Conservation (phyloP, 2,797 vertebrate species). For the Serranus cabrilla region DNA sequence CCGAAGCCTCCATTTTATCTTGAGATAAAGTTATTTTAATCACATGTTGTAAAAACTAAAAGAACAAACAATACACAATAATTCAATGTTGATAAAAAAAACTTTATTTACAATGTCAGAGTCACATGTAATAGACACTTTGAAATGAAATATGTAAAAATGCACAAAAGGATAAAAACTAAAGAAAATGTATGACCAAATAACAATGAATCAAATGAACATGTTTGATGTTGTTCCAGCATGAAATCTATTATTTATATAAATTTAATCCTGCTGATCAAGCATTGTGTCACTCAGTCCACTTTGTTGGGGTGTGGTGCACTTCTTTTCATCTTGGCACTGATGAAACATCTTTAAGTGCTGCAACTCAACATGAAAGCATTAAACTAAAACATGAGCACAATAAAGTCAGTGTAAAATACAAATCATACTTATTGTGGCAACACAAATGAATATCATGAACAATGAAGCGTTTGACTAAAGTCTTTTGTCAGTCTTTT, state of each 20-base stretch:
- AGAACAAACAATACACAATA: slow-evolving; percentile 10
- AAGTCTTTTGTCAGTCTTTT: slow-evolving; percentile 47
- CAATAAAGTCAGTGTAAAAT: slow-evolving; percentile 10
- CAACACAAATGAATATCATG: slow-evolving; percentile 8
- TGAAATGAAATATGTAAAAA: slow-evolving; percentile 52
- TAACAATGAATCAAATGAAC: background rate
- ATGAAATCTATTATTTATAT: background rate
- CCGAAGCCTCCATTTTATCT: background rate
- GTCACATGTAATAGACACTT: slow-evolving; percentile 24
- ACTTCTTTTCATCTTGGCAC: background rate
- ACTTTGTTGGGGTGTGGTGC: slow-evolving; percentile 46
- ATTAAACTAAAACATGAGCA: slow-evolving; percentile 17
- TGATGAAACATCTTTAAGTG: slow-evolving; percentile 13
- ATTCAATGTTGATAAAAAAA: slow-evolving; percentile 35
- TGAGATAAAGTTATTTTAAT: background rate
- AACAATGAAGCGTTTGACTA: slow-evolving; percentile 7
- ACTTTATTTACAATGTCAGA: slow-evolving; percentile 75
- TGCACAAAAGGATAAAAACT: slow-evolving; percentile 18
- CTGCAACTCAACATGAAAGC: slow-evolving; percentile 5
- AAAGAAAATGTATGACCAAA: background rate
- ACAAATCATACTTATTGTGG: slow-evolving; percentile 13
- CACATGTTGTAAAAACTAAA: background rate
- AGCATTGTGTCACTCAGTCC: background rate
- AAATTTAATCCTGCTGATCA: background rate
- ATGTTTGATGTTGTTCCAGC: background rate